Evolutionary conservation across 1,140 invertebrate species (phyloP), one percentile per base, ranked within the genome.

Genomic region (Trachymyrmex cornetzi): DNA sequence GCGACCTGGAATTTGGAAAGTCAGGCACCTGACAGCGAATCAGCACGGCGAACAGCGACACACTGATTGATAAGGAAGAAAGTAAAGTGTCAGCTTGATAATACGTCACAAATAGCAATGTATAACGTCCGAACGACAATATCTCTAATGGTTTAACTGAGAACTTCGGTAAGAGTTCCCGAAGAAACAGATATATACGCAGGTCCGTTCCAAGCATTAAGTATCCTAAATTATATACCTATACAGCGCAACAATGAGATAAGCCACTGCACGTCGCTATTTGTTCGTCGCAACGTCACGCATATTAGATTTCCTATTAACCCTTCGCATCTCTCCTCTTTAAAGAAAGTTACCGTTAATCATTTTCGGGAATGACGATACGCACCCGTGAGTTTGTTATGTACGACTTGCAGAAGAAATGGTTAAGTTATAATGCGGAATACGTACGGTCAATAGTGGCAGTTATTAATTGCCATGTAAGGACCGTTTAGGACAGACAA

Each of bases 41-140:
- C 55, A 59, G 66, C 66, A 81, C 30, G 79, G 69, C 34, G 55
- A 75, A 77, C 30, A 66, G 75, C 19, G 53, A 87, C 64, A 72
- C 67, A 64, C 63, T 53, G 77, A 66, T 67, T 87, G 80, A 61
- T 55, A 85, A 82, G 85, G 84, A 66, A 87, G 55, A 84, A 75
- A 61, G n/a, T 71, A 71, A 84, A 67, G 72, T 27, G 85, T 69
- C 66, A 69, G 69, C 88, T 90, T 81, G 72, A 87, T 85, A 89
- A 90, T 75, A 79, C 66, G 85, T 85, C 74, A 86, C 89, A 93
- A 92, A 93, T 90, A 93, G 91, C 90, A 94, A 94, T 93, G 84
- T 91, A 93, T 92, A 94, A 94, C 94, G 94, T 95, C 94, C 94
- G 88, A 88, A 94, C 92, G 94, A 95, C 94, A 94, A 95, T 94